Percentiles rank a stretch among this genome's conserved stretches.
Evolutionary conservation across 2,113 vertebrate genomes (phyloP).

Genomic region (Trematocara nigrifrons): DNA sequence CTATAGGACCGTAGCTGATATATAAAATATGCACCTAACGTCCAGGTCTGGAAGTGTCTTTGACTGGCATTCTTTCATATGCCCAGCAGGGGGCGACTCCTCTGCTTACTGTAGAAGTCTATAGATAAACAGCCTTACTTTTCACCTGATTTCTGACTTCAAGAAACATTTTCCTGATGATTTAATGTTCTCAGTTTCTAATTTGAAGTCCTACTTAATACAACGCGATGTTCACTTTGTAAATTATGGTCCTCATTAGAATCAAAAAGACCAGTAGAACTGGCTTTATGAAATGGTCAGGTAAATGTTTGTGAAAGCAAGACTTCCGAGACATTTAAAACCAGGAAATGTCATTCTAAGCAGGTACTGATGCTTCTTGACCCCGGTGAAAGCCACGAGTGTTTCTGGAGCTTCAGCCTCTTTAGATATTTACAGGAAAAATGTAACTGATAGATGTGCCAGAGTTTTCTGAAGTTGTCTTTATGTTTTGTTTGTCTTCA

Average conservation of each 20-base stretch:
- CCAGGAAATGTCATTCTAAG: accelerated
- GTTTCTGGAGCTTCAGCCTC: not conserved
- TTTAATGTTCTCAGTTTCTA: not conserved
- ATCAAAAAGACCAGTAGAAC: not conserved
- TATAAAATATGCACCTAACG: not conserved
- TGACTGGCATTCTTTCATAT: not conserved
- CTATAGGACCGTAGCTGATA: accelerated
- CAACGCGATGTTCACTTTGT: not conserved
- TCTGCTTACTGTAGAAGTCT: accelerated
- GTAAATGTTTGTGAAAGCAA: not conserved
- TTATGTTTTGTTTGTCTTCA: not conserved
- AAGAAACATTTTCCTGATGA: not conserved
- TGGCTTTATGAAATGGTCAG: not conserved
- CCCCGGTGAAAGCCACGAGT: accelerated
- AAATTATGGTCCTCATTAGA: not conserved
- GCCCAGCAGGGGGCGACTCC: not conserved
- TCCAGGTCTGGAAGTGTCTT: accelerated
- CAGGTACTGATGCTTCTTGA: not conserved
- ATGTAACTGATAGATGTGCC: accelerated
- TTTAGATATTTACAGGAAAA: not conserved
- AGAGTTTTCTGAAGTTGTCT: accelerated
- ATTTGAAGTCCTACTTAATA: not conserved
- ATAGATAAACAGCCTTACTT: not conserved
- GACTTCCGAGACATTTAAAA: accelerated
- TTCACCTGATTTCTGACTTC: not conserved